Evolutionary conservation across 2,888 invertebrate genomes (phyloP).

Genomic region (Patella ulyssiponensis): DNA sequence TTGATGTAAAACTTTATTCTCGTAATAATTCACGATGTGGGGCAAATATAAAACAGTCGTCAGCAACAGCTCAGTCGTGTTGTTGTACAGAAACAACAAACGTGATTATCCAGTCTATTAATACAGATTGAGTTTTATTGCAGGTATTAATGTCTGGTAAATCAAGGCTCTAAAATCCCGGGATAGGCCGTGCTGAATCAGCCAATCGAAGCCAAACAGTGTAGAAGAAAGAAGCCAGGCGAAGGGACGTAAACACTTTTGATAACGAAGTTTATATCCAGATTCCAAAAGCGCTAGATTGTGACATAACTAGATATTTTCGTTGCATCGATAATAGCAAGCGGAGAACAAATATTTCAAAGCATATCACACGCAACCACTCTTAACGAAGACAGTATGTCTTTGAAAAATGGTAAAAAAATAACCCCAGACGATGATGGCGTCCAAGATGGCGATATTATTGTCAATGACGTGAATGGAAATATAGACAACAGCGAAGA

Average conservation of each 20-base stretch:
- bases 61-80: too few species aligned
- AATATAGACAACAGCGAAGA: conserved; percentile 41
- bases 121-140: too few species aligned
- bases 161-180: too few species aligned
- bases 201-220: conserved; percentile 3
- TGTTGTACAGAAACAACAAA: too few species aligned
- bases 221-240: not conserved
- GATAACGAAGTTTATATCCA: not conserved
- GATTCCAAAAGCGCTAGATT: too few species aligned
- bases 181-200: not conserved
- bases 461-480: conserved; percentile 43
- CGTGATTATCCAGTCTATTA: too few species aligned
- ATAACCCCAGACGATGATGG: conserved; percentile 27
- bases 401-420: conserved; percentile 3
- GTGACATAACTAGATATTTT: not conserved
- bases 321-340: not conserved
- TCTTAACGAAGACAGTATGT: not conserved
- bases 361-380: not conserved
- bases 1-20: too few species aligned
- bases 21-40: too few species aligned
- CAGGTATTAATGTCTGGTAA: too few species aligned
- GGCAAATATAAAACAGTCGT: too few species aligned
- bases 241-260: conserved; percentile 4
- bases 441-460: conserved; percentile 61
- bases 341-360: not conserved